Percentiles rank a stretch among this genome's conserved stretches.
phyloP scores from a whole-genome alignment of 2,113 vertebrate genomes.

The Pyrgilauda ruficollis region DNA sequence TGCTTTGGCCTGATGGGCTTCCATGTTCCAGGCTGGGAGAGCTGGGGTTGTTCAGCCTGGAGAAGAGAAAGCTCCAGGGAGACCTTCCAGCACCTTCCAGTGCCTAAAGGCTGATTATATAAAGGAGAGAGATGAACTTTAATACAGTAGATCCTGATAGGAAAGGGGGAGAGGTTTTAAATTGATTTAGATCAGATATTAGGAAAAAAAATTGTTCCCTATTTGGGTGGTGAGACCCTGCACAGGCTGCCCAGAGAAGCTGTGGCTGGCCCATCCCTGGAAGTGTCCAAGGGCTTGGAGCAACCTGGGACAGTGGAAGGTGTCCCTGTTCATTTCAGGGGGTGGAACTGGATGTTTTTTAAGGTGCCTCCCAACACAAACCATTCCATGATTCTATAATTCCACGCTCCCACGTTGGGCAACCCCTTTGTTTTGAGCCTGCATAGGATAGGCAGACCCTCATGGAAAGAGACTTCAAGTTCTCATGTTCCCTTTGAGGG shows the following conservation, averaged over 20 bases:
- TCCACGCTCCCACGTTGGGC: background rate
- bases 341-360: background rate
- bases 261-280: background rate
- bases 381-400: background rate
- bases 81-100: background rate
- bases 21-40: background rate
- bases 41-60: background rate
- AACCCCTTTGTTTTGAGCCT: background rate
- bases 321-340: background rate
- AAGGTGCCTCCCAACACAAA: background rate
- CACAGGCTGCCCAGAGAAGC: background rate
- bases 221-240: fast-evolving
- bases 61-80: background rate
- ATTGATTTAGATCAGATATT: background rate
- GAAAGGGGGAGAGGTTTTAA: background rate
- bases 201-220: background rate
- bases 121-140: background rate
- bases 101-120: background rate
- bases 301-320: background rate
- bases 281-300: background rate
- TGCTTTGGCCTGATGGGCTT: background rate
- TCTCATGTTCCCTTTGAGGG: background rate
- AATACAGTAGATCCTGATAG: background rate
- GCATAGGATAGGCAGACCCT: fast-evolving
- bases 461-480: background rate